Percentiles rank a stretch among this genome's conserved stretches.
These are phyloP conservation scores for Pseudomyrmex cubaensis DNA, from an alignment of 1,140 invertebrate genomes.

Conservation along the genomic window DNA sequence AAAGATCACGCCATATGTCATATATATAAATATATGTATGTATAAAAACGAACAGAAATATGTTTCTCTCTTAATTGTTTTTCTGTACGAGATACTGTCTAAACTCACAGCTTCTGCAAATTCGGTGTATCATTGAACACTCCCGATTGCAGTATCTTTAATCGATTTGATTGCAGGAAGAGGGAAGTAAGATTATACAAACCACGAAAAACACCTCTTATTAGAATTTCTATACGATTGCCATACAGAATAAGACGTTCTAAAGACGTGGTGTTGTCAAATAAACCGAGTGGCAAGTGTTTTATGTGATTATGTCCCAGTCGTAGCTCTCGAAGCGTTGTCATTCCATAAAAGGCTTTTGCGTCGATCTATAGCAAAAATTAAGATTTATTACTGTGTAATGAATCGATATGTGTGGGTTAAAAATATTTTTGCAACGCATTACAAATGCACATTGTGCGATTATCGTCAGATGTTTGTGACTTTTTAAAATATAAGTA, in stretches of 20 bases:
- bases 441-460: too few species aligned
- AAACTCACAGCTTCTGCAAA: constrained; percentile 79
- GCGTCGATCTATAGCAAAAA: constrained; percentile 79
- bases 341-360: constrained; percentile 27
- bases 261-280: constrained; percentile 82
- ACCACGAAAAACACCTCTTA: constrained; percentile 85
- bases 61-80: too few species aligned
- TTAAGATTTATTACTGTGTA: background rate
- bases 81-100: too few species aligned
- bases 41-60: too few species aligned
- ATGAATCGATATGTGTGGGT: background rate
- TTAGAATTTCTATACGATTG: constrained; percentile 86
- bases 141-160: constrained; percentile 84
- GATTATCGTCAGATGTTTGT: background rate
- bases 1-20: constrained; percentile 65
- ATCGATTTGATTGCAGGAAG: constrained; percentile 88
- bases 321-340: constrained; percentile 86
- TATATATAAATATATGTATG: too few species aligned
- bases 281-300: constrained; percentile 84
- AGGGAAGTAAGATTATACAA: constrained; percentile 86
- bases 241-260: constrained; percentile 87
- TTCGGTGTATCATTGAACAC: constrained; percentile 84
- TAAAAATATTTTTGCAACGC: too few species aligned
- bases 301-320: constrained; percentile 87
- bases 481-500: constrained; percentile 18